Evolutionary conservation across 2,888 invertebrate species (phyloP).

Genomic region (Scelioninae gen. 1): DNA sequence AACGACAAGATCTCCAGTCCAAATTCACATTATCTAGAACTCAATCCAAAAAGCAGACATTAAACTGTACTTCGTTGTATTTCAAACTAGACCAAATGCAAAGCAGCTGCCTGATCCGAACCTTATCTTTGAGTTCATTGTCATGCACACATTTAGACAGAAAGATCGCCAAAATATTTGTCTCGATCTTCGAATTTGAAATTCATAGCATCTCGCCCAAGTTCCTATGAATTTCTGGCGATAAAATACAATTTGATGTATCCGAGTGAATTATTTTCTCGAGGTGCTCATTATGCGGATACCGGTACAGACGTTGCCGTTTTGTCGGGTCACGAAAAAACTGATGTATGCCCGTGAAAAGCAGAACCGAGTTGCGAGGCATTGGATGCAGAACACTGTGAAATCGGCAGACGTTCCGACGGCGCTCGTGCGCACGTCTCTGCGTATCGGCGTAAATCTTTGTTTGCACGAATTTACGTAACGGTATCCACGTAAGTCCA

Average conservation of each 20-base stretch:
- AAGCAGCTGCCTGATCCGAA: conserved; percentile 22
- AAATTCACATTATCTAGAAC: not conserved
- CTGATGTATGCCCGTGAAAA: conserved; percentile 68
- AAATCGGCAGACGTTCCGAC: conserved; percentile 66
- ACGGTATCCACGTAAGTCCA: conserved; percentile 76
- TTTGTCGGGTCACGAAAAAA: conserved; percentile 31
- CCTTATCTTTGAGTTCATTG: not conserved
- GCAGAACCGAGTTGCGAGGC: conserved; percentile 22
- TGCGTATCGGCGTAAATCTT: conserved; percentile 79
- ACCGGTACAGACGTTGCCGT: conserved; percentile 52
- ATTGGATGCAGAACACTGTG: conserved; percentile 60
- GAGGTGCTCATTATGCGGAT: conserved; percentile 38
- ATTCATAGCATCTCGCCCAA: conserved; percentile 36
- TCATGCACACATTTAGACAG: not conserved
- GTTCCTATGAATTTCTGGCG: conserved; percentile 15
- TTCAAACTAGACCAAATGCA: conserved; percentile 42
- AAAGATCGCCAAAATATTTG: conserved; percentile 45
- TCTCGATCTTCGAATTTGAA: conserved; percentile 51
- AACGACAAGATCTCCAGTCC: not conserved
- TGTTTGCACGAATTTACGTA: conserved; percentile 80
- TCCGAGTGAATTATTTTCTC: conserved; percentile 53
- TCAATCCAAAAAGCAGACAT: conserved; percentile 21
- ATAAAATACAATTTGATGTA: conserved; percentile 44
- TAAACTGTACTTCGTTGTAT: conserved; percentile 8
- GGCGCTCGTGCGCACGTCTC: conserved; percentile 51